Base-by-base conservation (phyloP, 2,797 vertebrate species). In the Nannoperca obscura region DNA sequence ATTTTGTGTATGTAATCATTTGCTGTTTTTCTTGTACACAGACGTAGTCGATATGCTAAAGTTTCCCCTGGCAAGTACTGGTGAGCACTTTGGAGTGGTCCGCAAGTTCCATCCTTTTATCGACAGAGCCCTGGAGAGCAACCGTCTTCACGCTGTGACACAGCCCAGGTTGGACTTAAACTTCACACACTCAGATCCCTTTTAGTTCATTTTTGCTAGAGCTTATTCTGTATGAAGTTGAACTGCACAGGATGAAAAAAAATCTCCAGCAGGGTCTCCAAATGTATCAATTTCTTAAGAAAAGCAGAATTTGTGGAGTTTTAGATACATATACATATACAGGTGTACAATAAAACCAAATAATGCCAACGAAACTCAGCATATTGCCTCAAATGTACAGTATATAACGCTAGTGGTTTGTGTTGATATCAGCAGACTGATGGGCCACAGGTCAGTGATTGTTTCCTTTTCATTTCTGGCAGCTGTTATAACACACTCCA, bases 11-110 rank as follows among this genome's bases (percentile, higher is more conserved):
- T 68, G 58, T 91, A 14, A 50, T 34, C 15, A 27, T 50, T 47
- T 47, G 32, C 24, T 74, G 27, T 58, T 69, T 34, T 70, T 7
- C 54, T 27, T 47, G 9, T 46, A 11, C 60, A 44, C 22, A 99
- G 98, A 95, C 68, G 81, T 79, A 15, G 89, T 96, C n/a, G 91
- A 95, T 80, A 53, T 98, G 78, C 94, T 99, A 0, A 87, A 84
- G 57, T 98, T 97, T 80, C 95, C 95, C 3, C 93, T 97, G 42
- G 97, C 96, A 42, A 97, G 96, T 75, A 96, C 95, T 0, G 97
- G 96, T 12, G 96, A 97, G 84, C 91, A 74, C 81, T 96, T 96
- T 2, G 97, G 97, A 87, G 89, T 97, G 4, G 90, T 97, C 81
- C 95, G 96, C 90, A 97, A 89, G 71, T 95, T 98, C 81, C 86